Evolutionary conservation across 2,888 invertebrate species (phyloP), one percentile per base, ranked within the genome.

Genomic region (Celastrina argiolus): DNA sequence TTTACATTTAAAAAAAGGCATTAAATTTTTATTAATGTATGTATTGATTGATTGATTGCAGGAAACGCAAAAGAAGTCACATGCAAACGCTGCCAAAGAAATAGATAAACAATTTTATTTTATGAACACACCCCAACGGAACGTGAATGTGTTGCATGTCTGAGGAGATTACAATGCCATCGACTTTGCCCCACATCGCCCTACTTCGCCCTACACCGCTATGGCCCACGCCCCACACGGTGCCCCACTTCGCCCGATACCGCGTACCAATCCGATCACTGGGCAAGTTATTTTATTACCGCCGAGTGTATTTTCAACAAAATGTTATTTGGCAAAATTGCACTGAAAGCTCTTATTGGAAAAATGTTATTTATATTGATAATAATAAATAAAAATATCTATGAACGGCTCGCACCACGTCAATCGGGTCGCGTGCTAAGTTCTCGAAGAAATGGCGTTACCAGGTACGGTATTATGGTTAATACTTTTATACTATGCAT

Each of bases 111-210:
- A 42, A 16, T 42, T 28, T n/a, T n/a, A 42, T 42, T 42, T 42
- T 42, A 42, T 16, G 4, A 42, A n/a, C 41, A 42, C 41, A 42
- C 41, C 41, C n/a, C 5, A n/a, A 42, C 41, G 41, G n/a, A 42
- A 42, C 41, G 6, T 42, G n/a, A 42, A n/a, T n/a, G n/a, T 42
- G 51, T 51, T 51, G 51, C 51, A 51, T 51, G 51, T 51, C 22
- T 51, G 22, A 22, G 51, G n/a, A 51, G 51, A 22, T 51, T 51
- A 51, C 8, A n/a, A 12, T 10, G 22, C n/a, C 41, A n/a, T 51
- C 10, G 51, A 7, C 18, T n/a, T 12, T 22, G 56, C 22, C 56
- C 12, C 4, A 26, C 22, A 26, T 16, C 16, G 42, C 42, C 42
- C n/a, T 42, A 42, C 42, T 42, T 42, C 16, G 8, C 42, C 42